phyloP scores from a whole-genome alignment of 2,113 vertebrate species.

The Dromiciops gliroides region DNA sequence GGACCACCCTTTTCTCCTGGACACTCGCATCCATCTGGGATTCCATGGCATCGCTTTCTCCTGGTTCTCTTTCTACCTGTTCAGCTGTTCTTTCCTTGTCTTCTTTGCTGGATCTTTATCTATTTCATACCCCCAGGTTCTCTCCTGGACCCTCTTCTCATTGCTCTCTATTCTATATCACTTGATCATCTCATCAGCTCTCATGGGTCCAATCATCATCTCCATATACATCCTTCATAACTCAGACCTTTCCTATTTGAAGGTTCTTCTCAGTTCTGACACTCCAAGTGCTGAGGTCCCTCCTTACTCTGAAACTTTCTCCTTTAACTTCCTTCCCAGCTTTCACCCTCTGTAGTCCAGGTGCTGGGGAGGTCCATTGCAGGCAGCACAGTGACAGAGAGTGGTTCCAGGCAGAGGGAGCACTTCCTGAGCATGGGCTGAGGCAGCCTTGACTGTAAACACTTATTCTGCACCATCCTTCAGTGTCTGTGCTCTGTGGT shows the following conservation, averaged over 20 bases:
- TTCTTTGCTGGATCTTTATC: too few relatives aligned
- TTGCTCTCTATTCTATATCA: not conserved
- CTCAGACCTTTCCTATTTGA: too few relatives aligned
- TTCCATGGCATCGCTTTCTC: not conserved
- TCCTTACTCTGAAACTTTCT: not conserved
- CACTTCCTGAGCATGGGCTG: not conserved
- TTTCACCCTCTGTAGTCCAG: not conserved
- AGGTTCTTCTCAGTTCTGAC: not conserved
- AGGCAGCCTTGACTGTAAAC: too few relatives aligned
- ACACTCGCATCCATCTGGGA: not conserved
- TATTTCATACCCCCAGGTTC: not conserved
- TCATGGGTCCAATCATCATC: not conserved
- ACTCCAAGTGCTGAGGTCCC: not conserved
- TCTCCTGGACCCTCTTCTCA: not conserved
- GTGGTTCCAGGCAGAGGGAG: too few relatives aligned
- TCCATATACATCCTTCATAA: not conserved
- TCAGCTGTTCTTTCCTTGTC: not conserved
- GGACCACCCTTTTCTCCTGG: not conserved
- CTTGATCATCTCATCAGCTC: not conserved
- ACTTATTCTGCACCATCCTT: not conserved
- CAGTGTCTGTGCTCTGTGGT: not conserved
- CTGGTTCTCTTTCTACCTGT: not conserved
- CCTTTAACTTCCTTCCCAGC: not conserved
- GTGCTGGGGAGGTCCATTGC: not conserved
- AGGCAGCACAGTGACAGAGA: not conserved